These are phyloP conservation scores for Otus scops DNA, from an alignment of 2,797 vertebrate species.

Conservation along the genomic window DNA sequence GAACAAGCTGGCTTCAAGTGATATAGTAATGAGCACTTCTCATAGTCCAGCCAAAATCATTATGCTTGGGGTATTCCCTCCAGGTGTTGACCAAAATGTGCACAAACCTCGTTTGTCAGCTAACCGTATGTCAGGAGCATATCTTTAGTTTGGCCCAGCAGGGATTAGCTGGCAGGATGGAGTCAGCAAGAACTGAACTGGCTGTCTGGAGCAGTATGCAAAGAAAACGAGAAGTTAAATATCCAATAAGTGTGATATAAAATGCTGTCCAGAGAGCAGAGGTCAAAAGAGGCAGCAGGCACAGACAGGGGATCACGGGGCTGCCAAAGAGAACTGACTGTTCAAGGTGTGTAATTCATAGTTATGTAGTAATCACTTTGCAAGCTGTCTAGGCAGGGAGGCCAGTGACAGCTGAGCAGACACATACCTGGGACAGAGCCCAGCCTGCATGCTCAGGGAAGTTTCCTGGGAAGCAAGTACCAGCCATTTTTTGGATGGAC, in stretches of 20 bases:
- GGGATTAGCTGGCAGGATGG: constrained; percentile 18
- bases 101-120: background rate
- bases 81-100: background rate
- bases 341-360: constrained; percentile 16
- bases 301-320: background rate
- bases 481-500: background rate
- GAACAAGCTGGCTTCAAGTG: background rate
- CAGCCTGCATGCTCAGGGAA: constrained; percentile 2
- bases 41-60: background rate
- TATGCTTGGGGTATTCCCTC: constrained; percentile 14
- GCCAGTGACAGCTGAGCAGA: background rate
- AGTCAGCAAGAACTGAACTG: background rate
- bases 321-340: background rate
- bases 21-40: background rate
- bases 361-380: constrained; percentile 1
- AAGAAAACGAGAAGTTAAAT: constrained; percentile 25
- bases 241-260: background rate
- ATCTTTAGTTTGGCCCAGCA: background rate
- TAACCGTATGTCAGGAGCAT: background rate
- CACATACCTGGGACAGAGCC: constrained; percentile 28
- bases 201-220: background rate
- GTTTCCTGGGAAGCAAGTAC: background rate
- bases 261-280: constrained; percentile 7
- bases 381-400: constrained; percentile 3
- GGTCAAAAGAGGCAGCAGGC: constrained; percentile 14